phyloP scores from a whole-genome alignment of 2,113 vertebrate species.

The cat (Felis catus) region F.catus_Fca126_mat1.0 CM031419.1:199252501-199253000 shows the following conservation, averaged over 20 bases:
- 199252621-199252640: neutral
- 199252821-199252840: neutral
- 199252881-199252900: neutral
- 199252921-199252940: neutral
- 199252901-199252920: neutral
- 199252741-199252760: neutral
- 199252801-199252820: neutral
- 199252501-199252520: conserved; percentile 50
- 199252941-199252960: neutral
- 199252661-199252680: conserved; percentile 1
- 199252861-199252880: neutral
- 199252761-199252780: neutral
- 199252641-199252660: neutral
- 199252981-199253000: neutral
- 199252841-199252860: neutral
- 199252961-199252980: neutral
- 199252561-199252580: neutral
- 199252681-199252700: neutral
- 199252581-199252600: conserved; percentile 34
- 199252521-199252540: conserved; percentile 50
- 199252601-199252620: neutral
- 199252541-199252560: conserved; percentile 25
- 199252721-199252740: neutral
- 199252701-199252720: neutral
- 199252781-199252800: neutral